Percentiles rank a stretch among this genome's conserved stretches.
Conservation (phyloP, 2,797 vertebrate species). For the Geotrypetes seraphini region DNA sequence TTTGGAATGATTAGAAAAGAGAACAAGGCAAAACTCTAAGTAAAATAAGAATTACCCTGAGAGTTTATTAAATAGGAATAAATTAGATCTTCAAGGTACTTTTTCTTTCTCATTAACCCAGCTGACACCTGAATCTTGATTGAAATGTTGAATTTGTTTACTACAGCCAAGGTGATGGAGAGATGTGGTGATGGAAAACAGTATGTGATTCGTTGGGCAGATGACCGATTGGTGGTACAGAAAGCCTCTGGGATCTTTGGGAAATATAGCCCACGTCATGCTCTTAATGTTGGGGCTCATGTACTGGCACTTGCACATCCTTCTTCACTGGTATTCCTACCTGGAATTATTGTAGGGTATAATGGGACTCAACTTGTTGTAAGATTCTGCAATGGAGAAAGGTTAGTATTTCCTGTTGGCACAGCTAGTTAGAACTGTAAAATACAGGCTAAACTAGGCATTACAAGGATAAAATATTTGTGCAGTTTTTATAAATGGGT, state of each 20-base stretch:
- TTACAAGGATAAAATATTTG: too few relatives aligned
- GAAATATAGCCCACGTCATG: slow-evolving; percentile 1
- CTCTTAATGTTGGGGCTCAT: slow-evolving; percentile 1
- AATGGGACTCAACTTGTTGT: slow-evolving; percentile 1
- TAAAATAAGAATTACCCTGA: background rate
- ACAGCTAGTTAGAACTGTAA: too few relatives aligned
- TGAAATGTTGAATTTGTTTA: too few relatives aligned
- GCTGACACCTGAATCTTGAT: too few relatives aligned
- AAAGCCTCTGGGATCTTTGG: slow-evolving; percentile 15
- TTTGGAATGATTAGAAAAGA: background rate
- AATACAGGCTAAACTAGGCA: too few relatives aligned
- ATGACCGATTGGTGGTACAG: slow-evolving; percentile 12
- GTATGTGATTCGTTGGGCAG: slow-evolving; percentile 8
- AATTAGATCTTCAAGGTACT: too few relatives aligned
- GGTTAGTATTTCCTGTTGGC: too few relatives aligned
- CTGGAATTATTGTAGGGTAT: slow-evolving; percentile 1
- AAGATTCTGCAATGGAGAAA: slow-evolving; percentile 8
- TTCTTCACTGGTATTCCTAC: slow-evolving; percentile 9
- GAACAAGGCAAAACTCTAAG: background rate
- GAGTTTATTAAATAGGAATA: too few relatives aligned
- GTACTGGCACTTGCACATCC: slow-evolving; percentile 4
- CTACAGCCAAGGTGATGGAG: slow-evolving; percentile 12
- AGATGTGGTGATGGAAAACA: slow-evolving; percentile 1
- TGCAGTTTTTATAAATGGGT: too few relatives aligned
- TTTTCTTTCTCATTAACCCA: too few relatives aligned